Base-by-base conservation (phyloP, 2,113 vertebrate genomes). In the Sisor rabdophorus region DNA sequence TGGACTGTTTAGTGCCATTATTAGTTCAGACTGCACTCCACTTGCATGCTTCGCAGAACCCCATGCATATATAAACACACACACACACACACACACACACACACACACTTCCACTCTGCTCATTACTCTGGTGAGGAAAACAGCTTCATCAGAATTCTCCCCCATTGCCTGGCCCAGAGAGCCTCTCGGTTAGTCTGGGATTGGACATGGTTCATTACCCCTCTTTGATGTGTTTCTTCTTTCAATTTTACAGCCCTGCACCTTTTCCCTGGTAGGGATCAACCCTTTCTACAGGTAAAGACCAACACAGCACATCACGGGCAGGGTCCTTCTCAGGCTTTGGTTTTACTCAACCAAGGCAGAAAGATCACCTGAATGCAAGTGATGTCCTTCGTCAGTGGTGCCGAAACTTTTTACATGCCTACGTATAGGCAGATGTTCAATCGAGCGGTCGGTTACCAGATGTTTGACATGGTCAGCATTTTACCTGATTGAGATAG, bases 131-230 rank as follows among this genome's bases (percentile, higher is more conserved):
- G 82, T 70, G 26, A 65, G 79, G 77, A 79, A 80, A 80, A 81
- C 58, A 80, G 54, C 84, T 85, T 85, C 84, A 85, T 87, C 85
- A 82, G 79, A 82, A 86, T 83, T 85, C 84, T 77, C 85, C 59
- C 10, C 75, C 60, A 71, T 75, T 74, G 61, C 68, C 67, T 69
- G 79, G 75, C 69, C 84, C 80, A 48, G 30, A 72, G 74, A 83
- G 54, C 11, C 82, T 74, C 69, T 73, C 4, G 68, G 81, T 72
- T 77, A 82, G 84, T 63, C 85, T 82, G 80, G 86, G 85, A 89
- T 87, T 87, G 87, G 87, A 87, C 85, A 84, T 81, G 87, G 86
- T 89, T 89, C 88, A 90, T 89, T 89, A 89, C 89, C 84, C 82
- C 84, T 82, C 85, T 87, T 87, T 89, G 87, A 90, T 89, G 80